Conservation (phyloP, 2,888 invertebrate species). For the Calameuta filiformis region DNA sequence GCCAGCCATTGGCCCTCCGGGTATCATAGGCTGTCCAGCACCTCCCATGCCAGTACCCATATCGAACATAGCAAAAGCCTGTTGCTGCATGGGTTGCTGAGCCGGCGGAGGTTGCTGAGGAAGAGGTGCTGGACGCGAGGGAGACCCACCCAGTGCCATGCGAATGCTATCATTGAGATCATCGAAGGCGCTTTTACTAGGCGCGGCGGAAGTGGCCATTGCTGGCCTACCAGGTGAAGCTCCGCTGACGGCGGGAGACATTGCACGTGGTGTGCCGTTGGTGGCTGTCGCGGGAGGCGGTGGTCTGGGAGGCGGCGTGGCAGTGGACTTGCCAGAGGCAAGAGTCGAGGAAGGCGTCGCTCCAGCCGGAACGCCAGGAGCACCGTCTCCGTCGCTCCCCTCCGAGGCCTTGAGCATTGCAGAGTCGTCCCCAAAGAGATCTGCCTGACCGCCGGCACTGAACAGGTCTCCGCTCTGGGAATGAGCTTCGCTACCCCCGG, state of each 20-base stretch:
- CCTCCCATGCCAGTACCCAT: constrained; percentile 41
- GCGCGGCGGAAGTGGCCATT: constrained; percentile 67
- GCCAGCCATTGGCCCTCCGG: constrained; percentile 46
- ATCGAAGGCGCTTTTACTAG: constrained; percentile 75
- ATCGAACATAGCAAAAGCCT: constrained; percentile 54
- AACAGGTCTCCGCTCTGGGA: constrained; percentile 55
- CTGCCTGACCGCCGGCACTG: constrained; percentile 59
- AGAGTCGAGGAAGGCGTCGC: constrained; percentile 44
- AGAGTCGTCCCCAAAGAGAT: constrained; percentile 60
- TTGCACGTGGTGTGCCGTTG: constrained; percentile 57
- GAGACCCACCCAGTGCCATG: constrained; percentile 76
- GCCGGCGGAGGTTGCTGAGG: constrained; percentile 42
- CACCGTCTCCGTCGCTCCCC: constrained; percentile 49
- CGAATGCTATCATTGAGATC: constrained; percentile 77
- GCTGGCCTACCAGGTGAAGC: constrained; percentile 64
- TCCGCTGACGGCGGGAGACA: constrained; percentile 64
- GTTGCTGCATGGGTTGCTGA: constrained; percentile 45
- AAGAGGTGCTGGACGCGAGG: constrained; percentile 60
- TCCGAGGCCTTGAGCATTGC: constrained; percentile 52
- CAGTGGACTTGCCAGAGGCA: constrained; percentile 54
- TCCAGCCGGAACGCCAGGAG: constrained; percentile 38
- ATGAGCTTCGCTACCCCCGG: constrained; percentile 31
- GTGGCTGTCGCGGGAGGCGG: constrained; percentile 61
- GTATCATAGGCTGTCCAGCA: constrained; percentile 47
- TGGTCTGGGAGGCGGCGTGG: constrained; percentile 66